Base-by-base conservation (phyloP, 2,113 vertebrate species). In the Hylia prasina region DNA sequence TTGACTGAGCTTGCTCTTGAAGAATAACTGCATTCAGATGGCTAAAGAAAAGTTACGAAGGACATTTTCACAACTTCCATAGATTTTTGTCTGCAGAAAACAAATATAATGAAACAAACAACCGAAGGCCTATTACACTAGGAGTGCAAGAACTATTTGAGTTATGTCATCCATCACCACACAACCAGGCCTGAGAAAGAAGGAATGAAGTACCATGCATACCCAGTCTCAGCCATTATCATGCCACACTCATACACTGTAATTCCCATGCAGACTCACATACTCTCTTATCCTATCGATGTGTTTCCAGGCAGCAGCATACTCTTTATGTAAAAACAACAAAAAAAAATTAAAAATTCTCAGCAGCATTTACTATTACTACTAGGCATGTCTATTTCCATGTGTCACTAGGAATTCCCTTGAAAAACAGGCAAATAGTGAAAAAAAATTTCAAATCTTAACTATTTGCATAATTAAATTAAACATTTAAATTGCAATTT, bases 21-120 rank as follows among this genome's bases (percentile, higher is more conserved):
- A 63, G 99, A 99, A 85, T 97, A 99, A 98, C 99, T 99, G 96
- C 97, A 98, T 96, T 99, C 99, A 95, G 99, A 99, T 24, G 99
- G 99, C 99, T 99, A 98, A 64, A 94, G 86, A 94, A 97, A 97
- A 96, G 45, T 97, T 87, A 96, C 39, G 72, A 97, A 97, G 94
- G 87, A 97, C 89, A 51, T 56, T 87, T 94, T 97, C 91, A 97
- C 19, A 27, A 66, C 17, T 71, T 56, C 71, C 13, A 72, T 47
- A 25, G 56, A 37, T 45, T 82, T 92, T 79, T 78, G 63, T 83
- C 73, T 64, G n/a, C 77, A 75, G 77, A 75, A 86, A 82, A 77
- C 15, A 90, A 87, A 78, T 18, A 65, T 71, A 86, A 82, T 45
- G 25, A 87, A 85, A 92, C 70, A 96, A 88, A 44, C 35, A 70